phyloP scores from a whole-genome alignment of 64 coral and sea anemone genomes.

The Anthopleura sola region DNA sequence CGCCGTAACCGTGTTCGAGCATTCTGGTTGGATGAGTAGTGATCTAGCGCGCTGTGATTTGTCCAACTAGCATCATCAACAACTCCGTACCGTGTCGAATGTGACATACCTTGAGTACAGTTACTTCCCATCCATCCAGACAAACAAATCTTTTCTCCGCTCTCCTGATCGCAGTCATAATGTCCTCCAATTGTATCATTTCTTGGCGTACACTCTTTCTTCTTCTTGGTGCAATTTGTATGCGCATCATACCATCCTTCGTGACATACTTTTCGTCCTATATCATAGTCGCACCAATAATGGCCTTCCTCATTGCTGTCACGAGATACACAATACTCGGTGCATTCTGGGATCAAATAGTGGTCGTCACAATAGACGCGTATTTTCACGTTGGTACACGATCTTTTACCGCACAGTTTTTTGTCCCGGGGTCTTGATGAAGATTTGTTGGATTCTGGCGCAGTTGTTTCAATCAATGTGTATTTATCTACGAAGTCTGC shows the following conservation, averaged over 20 bases:
- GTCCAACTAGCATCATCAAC: no score
- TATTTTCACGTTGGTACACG: constrained; percentile 54
- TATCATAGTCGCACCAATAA: constrained; percentile 50
- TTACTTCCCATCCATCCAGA: constrained; percentile 57
- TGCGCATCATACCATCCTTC: constrained; percentile 61
- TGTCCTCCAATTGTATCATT: constrained; percentile 49
- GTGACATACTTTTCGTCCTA: constrained; percentile 39
- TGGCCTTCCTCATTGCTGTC: constrained; percentile 56
- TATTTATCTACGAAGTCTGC: constrained; percentile 55
- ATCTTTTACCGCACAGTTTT: constrained; percentile 56
- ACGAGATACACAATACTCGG: constrained; percentile 53
- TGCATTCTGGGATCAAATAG: constrained; percentile 75
- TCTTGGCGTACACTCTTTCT: constrained; percentile 50
- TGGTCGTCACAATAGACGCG: constrained; percentile 69
- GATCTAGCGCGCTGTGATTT: no score
- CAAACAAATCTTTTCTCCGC: constrained; percentile 57
- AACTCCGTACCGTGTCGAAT: no score
- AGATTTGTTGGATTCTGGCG: constrained; percentile 25
- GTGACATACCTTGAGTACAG: constrained; percentile 48
- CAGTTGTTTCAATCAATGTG: constrained; percentile 14
- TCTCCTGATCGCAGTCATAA: constrained; percentile 56
- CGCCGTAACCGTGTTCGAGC: no score
- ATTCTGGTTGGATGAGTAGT: no score
- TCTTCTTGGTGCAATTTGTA: constrained; percentile 50
- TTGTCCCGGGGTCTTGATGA: not conserved